Base-by-base conservation (phyloP, 1,140 invertebrate species). In the Caenorhabditis brenneri region DNA sequence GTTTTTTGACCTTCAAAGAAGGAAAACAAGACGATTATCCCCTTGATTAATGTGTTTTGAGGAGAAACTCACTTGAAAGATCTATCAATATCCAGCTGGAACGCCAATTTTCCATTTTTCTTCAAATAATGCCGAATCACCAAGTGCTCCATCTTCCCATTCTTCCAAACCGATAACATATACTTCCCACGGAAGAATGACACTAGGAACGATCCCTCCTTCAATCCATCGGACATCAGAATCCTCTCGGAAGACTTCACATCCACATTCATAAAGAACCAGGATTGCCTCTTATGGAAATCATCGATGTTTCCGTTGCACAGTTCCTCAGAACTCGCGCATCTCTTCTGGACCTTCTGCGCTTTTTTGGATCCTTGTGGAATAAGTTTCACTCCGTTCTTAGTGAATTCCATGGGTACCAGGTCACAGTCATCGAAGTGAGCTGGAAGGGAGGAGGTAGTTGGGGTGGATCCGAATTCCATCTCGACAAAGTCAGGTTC, bases 401-500 rank as follows among this genome's bases (percentile, higher is more conserved):
- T 74, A n/a, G 42, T 74, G 36, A 74, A 74, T 31, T 74, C 65
- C 36, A 74, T 31, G 10, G 65, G 65, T 1, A 74, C 65, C 2
- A 74, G 36, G n/a, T 74, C 65, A 12, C 36, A 42, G 65, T 74
- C 65, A 42, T 74, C 65, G n/a, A 74, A 74, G n/a, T 74, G 65
- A 10, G 65, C 5, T 42, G 65, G 65, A 24, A 74, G 65, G 27
- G 65, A 74, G 33, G 27, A 33, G 0, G 65, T 74, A n/a, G 65
- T 74, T 42, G 65, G 65, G 6, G 65, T 74, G 33, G 36, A 12
- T 12, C 65, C 65, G 65, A 74, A 74, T 2, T 74, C 65, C 65
- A 74, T 74, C n/a, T 74, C 65, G 36, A 74, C 46, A n/a, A 74
- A 74, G 36, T 74, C 65, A 3, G 65, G n/a, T n/a, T 74, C 65